phyloP scores from a whole-genome alignment of 2,888 invertebrate genomes.

The Patella pellucida region DNA sequence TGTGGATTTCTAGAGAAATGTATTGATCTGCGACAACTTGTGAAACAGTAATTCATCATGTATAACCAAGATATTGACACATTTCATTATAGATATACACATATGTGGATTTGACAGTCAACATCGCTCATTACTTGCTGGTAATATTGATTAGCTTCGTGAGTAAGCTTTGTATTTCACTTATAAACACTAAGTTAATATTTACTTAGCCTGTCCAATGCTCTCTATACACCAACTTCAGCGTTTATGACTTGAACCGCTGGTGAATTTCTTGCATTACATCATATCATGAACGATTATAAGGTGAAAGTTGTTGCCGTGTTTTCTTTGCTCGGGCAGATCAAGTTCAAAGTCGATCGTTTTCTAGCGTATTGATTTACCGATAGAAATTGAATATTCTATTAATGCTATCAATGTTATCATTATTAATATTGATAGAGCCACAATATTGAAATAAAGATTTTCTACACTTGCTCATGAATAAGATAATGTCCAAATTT shows the following conservation, averaged over 20 bases:
- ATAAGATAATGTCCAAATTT: too few species aligned
- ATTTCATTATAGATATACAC: conserved; percentile 5
- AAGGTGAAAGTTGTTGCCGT: too few species aligned
- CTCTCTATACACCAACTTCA: background rate
- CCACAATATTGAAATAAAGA: too few species aligned
- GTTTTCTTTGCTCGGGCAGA: too few species aligned
- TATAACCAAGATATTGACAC: conserved; percentile 11
- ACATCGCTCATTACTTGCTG: conserved; percentile 5
- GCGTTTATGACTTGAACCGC: background rate
- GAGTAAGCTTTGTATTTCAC: background rate
- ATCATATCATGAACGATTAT: background rate
- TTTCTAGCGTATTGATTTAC: too few species aligned
- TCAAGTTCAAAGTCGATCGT: too few species aligned
- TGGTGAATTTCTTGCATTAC: conserved; percentile 8
- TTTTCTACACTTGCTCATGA: too few species aligned
- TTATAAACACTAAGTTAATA: conserved; percentile 9
- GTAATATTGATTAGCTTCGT: background rate
- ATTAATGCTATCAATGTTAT: too few species aligned
- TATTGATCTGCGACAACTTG: conserved; percentile 1
- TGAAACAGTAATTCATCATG: conserved; percentile 11
- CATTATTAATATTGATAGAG: too few species aligned
- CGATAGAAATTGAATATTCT: too few species aligned
- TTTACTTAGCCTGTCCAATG: background rate
- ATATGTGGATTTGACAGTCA: conserved; percentile 12
- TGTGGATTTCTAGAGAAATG: conserved; percentile 1